These are phyloP conservation scores for Rhamnusium bicolor DNA, from an alignment of 2,888 invertebrate genomes.

Conservation along the genomic window DNA sequence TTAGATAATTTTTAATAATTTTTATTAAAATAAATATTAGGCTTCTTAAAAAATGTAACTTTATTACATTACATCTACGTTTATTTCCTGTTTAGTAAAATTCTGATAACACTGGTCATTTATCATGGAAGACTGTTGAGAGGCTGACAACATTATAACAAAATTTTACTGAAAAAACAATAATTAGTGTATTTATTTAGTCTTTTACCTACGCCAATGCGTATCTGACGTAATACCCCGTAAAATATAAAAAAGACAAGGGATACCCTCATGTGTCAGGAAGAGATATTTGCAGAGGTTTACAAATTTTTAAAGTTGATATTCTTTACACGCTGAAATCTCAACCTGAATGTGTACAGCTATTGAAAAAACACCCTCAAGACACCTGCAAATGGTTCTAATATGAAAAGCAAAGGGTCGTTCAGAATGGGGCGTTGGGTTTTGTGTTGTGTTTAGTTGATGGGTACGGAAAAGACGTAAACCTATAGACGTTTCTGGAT, in stretches of 20 bases:
- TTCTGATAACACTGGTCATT: no score
- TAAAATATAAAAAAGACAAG: constrained; percentile 28
- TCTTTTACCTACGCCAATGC: constrained; percentile 7
- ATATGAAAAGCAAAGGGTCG: constrained; percentile 22
- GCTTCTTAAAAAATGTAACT: no score
- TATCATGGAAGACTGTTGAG: no score
- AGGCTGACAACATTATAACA: no score
- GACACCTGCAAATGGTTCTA: constrained; percentile 45
- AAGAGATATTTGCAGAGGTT: constrained; percentile 39
- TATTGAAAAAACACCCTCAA: constrained; percentile 49
- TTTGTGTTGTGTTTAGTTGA: constrained; percentile 9
- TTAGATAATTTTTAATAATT: no score
- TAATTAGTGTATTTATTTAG: no score
- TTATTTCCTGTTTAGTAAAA: no score
- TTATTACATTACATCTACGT: no score
- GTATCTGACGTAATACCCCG: constrained; percentile 19
- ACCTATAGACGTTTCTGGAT: background rate
- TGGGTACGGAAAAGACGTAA: constrained; percentile 5
- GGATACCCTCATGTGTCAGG: constrained; percentile 37
- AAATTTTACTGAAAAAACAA: no score
- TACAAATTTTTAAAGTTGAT: constrained; percentile 29
- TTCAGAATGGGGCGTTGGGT: constrained; percentile 15
- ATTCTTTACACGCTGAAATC: constrained; percentile 37
- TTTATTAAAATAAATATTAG: no score
- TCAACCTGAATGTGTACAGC: constrained; percentile 30